Evolutionary conservation across 2,113 vertebrate genomes (phyloP).

Genomic region (Rhipidura dahli): DNA sequence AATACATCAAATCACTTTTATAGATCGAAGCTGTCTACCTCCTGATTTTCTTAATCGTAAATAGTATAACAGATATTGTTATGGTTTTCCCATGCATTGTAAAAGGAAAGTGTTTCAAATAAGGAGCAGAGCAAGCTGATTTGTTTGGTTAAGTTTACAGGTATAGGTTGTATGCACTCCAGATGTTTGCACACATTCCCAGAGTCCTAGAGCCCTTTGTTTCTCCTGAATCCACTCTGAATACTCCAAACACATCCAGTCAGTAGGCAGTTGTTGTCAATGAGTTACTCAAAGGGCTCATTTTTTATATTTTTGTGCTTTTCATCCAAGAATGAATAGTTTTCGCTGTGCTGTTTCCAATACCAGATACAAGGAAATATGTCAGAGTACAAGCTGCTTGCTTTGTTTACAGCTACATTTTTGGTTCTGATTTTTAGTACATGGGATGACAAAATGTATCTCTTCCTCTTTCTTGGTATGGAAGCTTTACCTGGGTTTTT

Average conservation of each 20-base stretch:
- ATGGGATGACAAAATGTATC: not conserved
- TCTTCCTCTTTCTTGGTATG: not conserved
- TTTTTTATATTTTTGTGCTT: slow-evolving; percentile 43
- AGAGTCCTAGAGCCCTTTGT: slow-evolving; percentile 28
- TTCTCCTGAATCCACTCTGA: slow-evolving; percentile 6
- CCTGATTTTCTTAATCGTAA: slow-evolving; percentile 70
- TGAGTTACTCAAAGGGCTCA: slow-evolving; percentile 10
- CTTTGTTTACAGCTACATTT: slow-evolving; percentile 42
- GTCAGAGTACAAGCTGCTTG: slow-evolving; percentile 1
- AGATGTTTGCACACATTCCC: slow-evolving; percentile 64
- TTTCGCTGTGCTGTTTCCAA: slow-evolving; percentile 4
- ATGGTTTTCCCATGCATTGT: slow-evolving; percentile 60
- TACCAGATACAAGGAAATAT: not conserved
- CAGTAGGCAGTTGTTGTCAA: slow-evolving; percentile 22
- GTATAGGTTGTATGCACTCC: slow-evolving; percentile 65
- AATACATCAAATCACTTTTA: slow-evolving; percentile 67
- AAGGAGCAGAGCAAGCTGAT: slow-evolving; percentile 65
- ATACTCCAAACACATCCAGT: not conserved
- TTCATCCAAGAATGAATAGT: slow-evolving; percentile 19
- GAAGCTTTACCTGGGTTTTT: not conserved
- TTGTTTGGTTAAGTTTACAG: slow-evolving; percentile 73
- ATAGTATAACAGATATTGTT: slow-evolving; percentile 58
- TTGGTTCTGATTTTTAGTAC: not conserved
- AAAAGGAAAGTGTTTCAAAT: slow-evolving; percentile 74
- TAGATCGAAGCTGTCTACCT: slow-evolving; percentile 71